Evolutionary conservation across 2,113 vertebrate genomes (phyloP).

Genomic region (Abramis brama): DNA sequence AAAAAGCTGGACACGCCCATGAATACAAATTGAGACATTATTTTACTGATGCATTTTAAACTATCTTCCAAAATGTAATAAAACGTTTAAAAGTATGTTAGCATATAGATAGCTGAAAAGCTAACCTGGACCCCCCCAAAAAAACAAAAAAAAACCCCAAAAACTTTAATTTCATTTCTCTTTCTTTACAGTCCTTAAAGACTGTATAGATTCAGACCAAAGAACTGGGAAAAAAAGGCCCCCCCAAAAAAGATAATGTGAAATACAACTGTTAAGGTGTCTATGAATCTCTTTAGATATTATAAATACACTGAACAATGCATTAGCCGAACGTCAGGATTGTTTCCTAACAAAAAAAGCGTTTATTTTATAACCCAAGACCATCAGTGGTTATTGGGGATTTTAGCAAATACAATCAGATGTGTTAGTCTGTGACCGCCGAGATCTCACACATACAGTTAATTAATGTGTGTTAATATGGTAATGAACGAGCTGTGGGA

Average conservation of each 20-base stretch:
- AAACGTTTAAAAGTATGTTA: background rate
- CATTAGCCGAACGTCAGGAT: background rate
- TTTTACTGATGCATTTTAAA: no score
- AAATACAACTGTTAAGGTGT: background rate
- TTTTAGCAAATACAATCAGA: slow-evolving; percentile 46
- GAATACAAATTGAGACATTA: no score
- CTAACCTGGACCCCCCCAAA: background rate
- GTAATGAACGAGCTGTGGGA: background rate
- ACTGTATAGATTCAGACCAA: background rate
- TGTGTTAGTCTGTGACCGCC: slow-evolving; percentile 52
- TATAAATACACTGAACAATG: background rate
- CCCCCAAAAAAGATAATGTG: background rate
- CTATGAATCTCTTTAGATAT: background rate
- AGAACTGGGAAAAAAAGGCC: background rate
- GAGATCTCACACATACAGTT: slow-evolving; percentile 14
- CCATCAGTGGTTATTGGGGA: slow-evolving; percentile 11
- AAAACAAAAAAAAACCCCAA: background rate
- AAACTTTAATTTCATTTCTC: background rate
- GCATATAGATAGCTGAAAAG: background rate
- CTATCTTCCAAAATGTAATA: background rate
- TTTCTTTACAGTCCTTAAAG: background rate
- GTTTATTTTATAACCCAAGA: background rate
- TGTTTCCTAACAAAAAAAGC: background rate
- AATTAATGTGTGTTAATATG: slow-evolving; percentile 33
- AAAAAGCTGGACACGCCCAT: no score